Evolutionary conservation across 2,888 invertebrate species (phyloP), one percentile per base, ranked within the genome.

Genomic region (Nesidiocoris tenuis): DNA sequence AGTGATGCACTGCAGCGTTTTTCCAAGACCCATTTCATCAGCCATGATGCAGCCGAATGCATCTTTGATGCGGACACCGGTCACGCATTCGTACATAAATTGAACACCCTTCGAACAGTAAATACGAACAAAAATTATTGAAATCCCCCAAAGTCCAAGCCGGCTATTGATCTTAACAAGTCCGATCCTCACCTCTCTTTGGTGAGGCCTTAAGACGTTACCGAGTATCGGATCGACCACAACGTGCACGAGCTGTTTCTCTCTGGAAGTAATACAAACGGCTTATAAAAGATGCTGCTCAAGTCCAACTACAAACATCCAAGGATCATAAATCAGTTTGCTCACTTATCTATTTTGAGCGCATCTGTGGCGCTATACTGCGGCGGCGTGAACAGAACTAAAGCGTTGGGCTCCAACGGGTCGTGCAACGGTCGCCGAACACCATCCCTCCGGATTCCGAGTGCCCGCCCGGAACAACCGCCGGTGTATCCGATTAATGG

Each of bases 71-170:
- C 95, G 92, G 56, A 88, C 86, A 0, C 98, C 99, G 7, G 94
- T 96, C 1, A 98, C 97, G 85, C 98, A 99, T 83, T 99, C 97
- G 82, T 96, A 99, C 97, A 99, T 98, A 83, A 99, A 99, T 83
- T 94, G 94, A 0, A 99, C 98, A 54, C 99, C 99, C 87, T 70
- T 17, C 2, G 18, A 39, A 1, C 61, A 7, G 21, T 39, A 54
- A 39, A 65, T 2, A 39, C 17, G 9, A 17, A 7, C 19, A 9
- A 88, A 82, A 56, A 82, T 81, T 55, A 25, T 70, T 61, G n/a
- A n/a, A n/a, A n/a, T n/a, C n/a, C n/a, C n/a, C n/a, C n/a, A n/a
- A n/a, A n/a, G n/a, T n/a, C n/a, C n/a, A n/a, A n/a, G n/a, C n/a
- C n/a, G n/a, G n/a, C n/a, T n/a, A n/a, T n/a, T n/a, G n/a, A n/a